A percentile compares a stretch with the other conserved stretches of the same genome.
Evolutionary conservation across 1,140 invertebrate genomes (phyloP).

Genomic region (Pseudomyrmex sp.): DNA sequence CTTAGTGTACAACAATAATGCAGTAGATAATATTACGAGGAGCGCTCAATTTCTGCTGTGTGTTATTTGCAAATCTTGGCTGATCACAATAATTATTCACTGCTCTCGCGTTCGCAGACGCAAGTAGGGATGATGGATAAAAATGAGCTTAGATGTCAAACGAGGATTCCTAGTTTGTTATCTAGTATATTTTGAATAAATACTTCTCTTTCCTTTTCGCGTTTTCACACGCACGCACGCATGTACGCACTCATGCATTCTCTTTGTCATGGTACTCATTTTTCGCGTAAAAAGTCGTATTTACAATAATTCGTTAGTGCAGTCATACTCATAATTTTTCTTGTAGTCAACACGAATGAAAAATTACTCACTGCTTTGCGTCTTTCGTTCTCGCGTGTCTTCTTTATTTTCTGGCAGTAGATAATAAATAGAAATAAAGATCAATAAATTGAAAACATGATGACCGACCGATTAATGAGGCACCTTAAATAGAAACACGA

Average conservation of each 20-base stretch:
- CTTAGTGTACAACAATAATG: slow-evolving; percentile 78
- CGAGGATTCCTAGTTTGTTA: slow-evolving; percentile 54
- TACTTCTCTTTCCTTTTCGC: slow-evolving; percentile 26
- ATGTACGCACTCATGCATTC: slow-evolving; percentile 9
- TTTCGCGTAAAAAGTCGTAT: slow-evolving; percentile 76
- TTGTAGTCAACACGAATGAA: slow-evolving; percentile 57
- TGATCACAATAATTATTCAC: slow-evolving; percentile 51
- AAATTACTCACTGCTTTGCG: slow-evolving; percentile 46
- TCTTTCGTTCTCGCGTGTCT: slow-evolving; percentile 36
- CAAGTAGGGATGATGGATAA: slow-evolving; percentile 60
- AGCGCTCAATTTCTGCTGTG: slow-evolving; percentile 62
- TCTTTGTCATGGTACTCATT: slow-evolving; percentile 56
- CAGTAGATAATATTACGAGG: slow-evolving; percentile 79
- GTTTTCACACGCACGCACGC: slow-evolving; percentile 1
- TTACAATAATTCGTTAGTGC: slow-evolving; percentile 78
- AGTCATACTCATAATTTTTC: slow-evolving; percentile 64
- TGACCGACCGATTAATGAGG: slow-evolving; percentile 71
- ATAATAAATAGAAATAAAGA: slow-evolving; percentile 71
- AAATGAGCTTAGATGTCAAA: slow-evolving; percentile 64
- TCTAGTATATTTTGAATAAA: slow-evolving; percentile 63
- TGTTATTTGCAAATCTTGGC: slow-evolving; percentile 53
- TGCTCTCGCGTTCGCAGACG: slow-evolving; percentile 49
- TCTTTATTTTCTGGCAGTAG: slow-evolving; percentile 32
- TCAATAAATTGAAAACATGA: slow-evolving; percentile 53
- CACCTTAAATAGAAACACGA: background rate